A percentile compares a stretch with the other conserved stretches of the same genome.
These are phyloP conservation scores for Chelon labrosus DNA, from an alignment of 2,797 vertebrate species.

Conservation along the genomic window DNA sequence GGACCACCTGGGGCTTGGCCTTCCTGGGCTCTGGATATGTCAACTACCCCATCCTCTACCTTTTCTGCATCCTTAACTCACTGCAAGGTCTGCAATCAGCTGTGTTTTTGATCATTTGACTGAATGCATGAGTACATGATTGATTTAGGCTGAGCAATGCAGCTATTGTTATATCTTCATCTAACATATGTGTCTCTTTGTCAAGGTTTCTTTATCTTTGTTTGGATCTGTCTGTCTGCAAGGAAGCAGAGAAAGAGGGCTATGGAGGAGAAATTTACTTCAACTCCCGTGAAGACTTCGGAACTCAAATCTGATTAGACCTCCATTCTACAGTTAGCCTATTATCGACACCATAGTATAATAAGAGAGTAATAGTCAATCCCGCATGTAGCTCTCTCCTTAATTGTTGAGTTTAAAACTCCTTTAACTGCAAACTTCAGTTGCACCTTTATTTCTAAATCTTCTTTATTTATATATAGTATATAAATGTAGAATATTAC, in stretches of 20 bases:
- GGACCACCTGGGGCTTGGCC: conserved; percentile 85
- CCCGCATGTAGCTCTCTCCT: too few relatives aligned
- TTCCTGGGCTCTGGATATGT: conserved; percentile 80
- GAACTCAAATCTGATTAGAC: conserved; percentile 10
- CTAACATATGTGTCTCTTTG: conserved; percentile 6
- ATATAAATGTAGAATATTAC: too few relatives aligned
- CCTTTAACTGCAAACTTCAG: too few relatives aligned
- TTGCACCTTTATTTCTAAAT: too few relatives aligned
- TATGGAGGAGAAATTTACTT: conserved; percentile 11
- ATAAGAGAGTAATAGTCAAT: too few relatives aligned
- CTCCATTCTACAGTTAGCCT: background rate
- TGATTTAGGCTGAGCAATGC: background rate
- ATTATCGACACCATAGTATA: background rate
- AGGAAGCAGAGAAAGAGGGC: conserved; percentile 46
- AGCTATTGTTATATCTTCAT: background rate
- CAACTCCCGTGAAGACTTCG: background rate
- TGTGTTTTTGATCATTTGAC: background rate
- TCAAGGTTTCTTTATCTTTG: conserved; percentile 73
- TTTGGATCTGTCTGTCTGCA: conserved; percentile 67
- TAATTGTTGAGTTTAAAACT: too few relatives aligned
- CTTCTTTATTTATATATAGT: too few relatives aligned
- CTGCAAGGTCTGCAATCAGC: conserved; percentile 76
- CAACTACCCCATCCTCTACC: conserved; percentile 82
- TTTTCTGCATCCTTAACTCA: conserved; percentile 89
- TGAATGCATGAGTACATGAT: background rate